Evolutionary conservation across 2,888 invertebrate species (phyloP), one percentile per base, ranked within the genome.

Genomic region (Pteria penguin): DNA sequence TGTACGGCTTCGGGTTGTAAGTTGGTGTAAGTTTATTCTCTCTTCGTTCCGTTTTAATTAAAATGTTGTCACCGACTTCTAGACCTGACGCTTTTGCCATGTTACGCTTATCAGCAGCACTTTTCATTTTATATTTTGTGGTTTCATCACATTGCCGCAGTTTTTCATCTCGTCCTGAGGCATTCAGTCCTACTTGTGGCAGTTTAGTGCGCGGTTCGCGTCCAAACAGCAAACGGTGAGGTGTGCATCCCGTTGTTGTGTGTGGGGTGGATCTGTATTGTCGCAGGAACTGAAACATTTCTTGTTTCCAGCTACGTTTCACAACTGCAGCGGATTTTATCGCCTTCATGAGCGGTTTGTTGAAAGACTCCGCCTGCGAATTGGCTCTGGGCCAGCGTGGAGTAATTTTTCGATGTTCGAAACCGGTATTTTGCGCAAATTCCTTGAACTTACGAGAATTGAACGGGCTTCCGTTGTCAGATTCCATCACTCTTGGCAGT

Each of bases 401-500:
- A n/a, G n/a, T n/a, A n/a, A n/a, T n/a, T n/a, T n/a, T n/a, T 26
- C 70, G 22, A 32, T 78, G 78, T 24, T 57, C 26, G 33, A 78
- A 74, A 26, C 74, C 78, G 4, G 32, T 68, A 32, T 55, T 65
- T 62, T 55, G 45, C 26, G 62, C 71, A 60, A 58, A 75, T 54
- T 72, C 36, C 24, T 31, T 29, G 33, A 79, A 76, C 24, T 58
- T 27, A n/a, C 58, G 32, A 1, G 71, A 75, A 24, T 74, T 74
- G 22, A 71, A 78, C 24, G 74, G 74, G 68, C 73, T 78, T 4
- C 78, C 79, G 61, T 81, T 76, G 55, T 79, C 79, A 4, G 76
- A 33, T 32, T 81, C 75, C 14, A 79, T 71, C 2, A 69, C 67
- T n/a, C 68, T 65, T 2, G 76, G 79, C 1, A 75, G 58, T 31